A percentile compares a stretch with the other conserved stretches of the same genome.
Conservation (phyloP, 2,888 invertebrate species). For the Drosophila seclusa region DNA sequence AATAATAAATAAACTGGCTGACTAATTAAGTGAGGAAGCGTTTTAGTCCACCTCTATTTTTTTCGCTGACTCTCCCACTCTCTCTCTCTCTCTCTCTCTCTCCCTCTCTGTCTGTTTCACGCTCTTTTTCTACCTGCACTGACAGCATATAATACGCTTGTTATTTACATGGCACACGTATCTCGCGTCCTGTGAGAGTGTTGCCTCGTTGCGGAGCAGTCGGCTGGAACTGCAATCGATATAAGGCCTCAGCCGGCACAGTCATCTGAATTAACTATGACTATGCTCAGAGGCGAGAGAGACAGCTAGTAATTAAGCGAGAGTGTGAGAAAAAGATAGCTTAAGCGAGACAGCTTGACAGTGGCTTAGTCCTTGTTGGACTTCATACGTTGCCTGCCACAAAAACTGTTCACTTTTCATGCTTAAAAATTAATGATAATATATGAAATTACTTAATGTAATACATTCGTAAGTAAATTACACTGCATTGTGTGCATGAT, state of each 20-base stretch:
- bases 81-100: not conserved
- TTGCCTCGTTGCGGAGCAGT: slow-evolving; percentile 59
- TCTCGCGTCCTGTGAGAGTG: slow-evolving; percentile 59
- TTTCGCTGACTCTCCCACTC: not conserved
- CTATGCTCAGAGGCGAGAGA: slow-evolving; percentile 22
- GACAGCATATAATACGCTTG: slow-evolving; percentile 66
- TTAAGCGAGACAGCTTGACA: not conserved
- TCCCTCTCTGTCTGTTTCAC: not conserved
- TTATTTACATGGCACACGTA: slow-evolving; percentile 72
- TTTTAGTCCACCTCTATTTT: not conserved
- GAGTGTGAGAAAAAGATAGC: not conserved
- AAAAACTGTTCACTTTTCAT: slow-evolving; percentile 26
- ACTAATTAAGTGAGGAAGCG: slow-evolving; percentile 74
- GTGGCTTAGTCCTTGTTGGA: slow-evolving; percentile 1
- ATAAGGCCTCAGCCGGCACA: slow-evolving; percentile 37
- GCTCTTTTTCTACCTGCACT: slow-evolving; percentile 26
- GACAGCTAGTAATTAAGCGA: not conserved
- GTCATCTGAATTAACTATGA: slow-evolving; percentile 69
- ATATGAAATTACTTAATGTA: slow-evolving; percentile 42
- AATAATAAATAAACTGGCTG: slow-evolving; percentile 77
- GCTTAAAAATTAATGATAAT: slow-evolving; percentile 56
- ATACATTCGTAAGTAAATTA: slow-evolving; percentile 28
- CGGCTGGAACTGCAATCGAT: slow-evolving; percentile 71
- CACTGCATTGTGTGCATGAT: slow-evolving; percentile 33
- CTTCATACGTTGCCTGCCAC: slow-evolving; percentile 20